Conservation (phyloP, 2,113 vertebrate species). For the Pagrus major region DNA sequence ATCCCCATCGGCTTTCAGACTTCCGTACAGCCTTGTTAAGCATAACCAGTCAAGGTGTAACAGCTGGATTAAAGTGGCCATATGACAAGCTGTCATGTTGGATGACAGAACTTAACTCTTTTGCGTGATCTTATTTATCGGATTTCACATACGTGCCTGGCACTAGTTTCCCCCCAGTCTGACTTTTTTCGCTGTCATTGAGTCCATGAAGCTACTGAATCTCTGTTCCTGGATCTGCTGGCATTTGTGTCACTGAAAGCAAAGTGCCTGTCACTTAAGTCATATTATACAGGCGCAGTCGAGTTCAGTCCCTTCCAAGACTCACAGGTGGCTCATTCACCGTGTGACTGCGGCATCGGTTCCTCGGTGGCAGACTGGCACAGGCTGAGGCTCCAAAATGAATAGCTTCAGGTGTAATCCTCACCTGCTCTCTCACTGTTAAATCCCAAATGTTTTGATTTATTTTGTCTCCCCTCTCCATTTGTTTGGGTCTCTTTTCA, state of each 20-base stretch:
- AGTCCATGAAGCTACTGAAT: slow-evolving; percentile 4
- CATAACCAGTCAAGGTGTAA: slow-evolving; percentile 9
- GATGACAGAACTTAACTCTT: slow-evolving; percentile 7
- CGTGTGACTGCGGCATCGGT: slow-evolving; percentile 26
- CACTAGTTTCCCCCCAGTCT: not conserved
- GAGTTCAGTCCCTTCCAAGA: slow-evolving; percentile 38
- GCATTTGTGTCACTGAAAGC: slow-evolving; percentile 23
- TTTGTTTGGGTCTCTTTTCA: slow-evolving; percentile 67
- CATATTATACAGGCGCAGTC: not conserved
- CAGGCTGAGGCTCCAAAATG: slow-evolving; percentile 30
- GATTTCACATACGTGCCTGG: not conserved
- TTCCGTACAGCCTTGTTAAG: not conserved
- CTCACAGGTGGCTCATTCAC: slow-evolving; percentile 69
- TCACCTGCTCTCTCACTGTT: slow-evolving; percentile 60
- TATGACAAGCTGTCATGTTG: slow-evolving; percentile 34
- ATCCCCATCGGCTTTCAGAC: not conserved
- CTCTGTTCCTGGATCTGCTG: not conserved
- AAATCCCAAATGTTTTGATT: slow-evolving; percentile 62
- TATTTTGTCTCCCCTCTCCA: slow-evolving; percentile 53
- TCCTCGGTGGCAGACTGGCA: slow-evolving; percentile 43
- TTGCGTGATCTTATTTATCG: not conserved
- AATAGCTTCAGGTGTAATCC: slow-evolving; percentile 71
- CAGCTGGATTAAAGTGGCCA: slow-evolving; percentile 36
- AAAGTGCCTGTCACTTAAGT: slow-evolving; percentile 35
- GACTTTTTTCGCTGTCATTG: slow-evolving; percentile 1